Percentiles rank a stretch among this genome's conserved stretches.
Evolutionary conservation across 2,797 vertebrate genomes (phyloP).

Genomic region (Heliangelus exortis): DNA sequence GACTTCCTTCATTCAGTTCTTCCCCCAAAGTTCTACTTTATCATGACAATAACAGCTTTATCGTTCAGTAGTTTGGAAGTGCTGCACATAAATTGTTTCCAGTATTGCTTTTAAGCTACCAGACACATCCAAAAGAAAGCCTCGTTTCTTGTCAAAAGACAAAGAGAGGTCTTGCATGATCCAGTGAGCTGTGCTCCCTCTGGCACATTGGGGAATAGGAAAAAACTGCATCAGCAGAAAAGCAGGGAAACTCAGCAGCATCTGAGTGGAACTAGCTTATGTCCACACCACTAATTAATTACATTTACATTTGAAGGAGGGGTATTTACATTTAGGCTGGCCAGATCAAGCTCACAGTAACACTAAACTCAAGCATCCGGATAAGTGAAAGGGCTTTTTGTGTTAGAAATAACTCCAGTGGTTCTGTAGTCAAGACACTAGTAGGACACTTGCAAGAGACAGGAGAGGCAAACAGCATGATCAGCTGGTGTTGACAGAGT

Average conservation of each 20-base stretch:
- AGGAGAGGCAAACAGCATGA: neutral
- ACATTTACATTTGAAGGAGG: neutral
- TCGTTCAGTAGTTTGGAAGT: neutral
- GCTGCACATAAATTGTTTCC: neutral
- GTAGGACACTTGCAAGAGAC: neutral
- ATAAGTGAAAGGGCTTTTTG: neutral
- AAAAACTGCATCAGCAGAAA: neutral
- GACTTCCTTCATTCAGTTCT: neutral
- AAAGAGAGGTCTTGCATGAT: constrained; percentile 10
- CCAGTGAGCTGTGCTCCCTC: neutral
- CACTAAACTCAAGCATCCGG: neutral
- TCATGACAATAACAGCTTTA: constrained; percentile 33
- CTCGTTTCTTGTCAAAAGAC: constrained; percentile 12
- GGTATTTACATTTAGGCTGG: neutral
- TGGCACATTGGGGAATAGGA: neutral
- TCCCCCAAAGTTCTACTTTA: neutral
- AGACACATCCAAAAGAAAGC: constrained; percentile 20
- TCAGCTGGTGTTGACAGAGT: neutral
- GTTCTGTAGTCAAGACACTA: neutral
- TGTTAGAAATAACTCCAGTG: neutral
- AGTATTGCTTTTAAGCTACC: constrained; percentile 35
- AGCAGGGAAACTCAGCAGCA: neutral
- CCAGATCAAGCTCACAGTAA: neutral
- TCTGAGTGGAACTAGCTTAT: neutral
- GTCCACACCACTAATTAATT: neutral